These are phyloP conservation scores for Eupeodes corollae DNA, from an alignment of 1,140 invertebrate genomes.

Conservation along the genomic window DNA sequence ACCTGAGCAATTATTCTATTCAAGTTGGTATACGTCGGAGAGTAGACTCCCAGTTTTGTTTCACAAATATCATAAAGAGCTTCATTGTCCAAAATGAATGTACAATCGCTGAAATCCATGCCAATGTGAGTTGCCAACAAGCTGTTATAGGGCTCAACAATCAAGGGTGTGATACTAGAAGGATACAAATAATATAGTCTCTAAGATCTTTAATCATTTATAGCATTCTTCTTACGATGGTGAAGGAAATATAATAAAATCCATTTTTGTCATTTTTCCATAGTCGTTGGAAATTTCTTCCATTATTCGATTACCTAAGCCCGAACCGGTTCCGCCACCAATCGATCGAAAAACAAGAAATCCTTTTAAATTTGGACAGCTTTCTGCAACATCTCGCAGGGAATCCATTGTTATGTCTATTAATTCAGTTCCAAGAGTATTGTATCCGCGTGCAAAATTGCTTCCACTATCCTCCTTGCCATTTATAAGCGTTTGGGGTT, in stretches of 20 bases:
- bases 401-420: conserved; percentile 55
- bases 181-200: too few species aligned
- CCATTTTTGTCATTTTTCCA: conserved; percentile 50
- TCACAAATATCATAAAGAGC: conserved; percentile 74
- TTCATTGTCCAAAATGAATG: conserved; percentile 79
- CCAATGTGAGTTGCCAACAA: conserved; percentile 68
- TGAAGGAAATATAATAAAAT: conserved; percentile 69
- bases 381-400: conserved; percentile 57
- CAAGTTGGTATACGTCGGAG: conserved; percentile 71
- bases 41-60: conserved; percentile 53
- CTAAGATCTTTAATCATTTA: too few species aligned
- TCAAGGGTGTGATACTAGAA: conserved; percentile 53
- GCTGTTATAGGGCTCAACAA: conserved; percentile 85
- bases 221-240: conserved; percentile 49
- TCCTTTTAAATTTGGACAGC: conserved; percentile 59
- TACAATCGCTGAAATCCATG: conserved; percentile 68
- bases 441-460: conserved; percentile 76
- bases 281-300: conserved; percentile 59
- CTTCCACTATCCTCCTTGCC: conserved; percentile 81
- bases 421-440: conserved; percentile 69
- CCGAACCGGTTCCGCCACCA: conserved; percentile 84
- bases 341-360: conserved; percentile 81
- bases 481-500: conserved; percentile 63
- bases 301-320: conserved; percentile 63
- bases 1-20: conserved; percentile 67